Conservation (phyloP, 2,888 invertebrate genomes). For the Oscheius sp. region DNA sequence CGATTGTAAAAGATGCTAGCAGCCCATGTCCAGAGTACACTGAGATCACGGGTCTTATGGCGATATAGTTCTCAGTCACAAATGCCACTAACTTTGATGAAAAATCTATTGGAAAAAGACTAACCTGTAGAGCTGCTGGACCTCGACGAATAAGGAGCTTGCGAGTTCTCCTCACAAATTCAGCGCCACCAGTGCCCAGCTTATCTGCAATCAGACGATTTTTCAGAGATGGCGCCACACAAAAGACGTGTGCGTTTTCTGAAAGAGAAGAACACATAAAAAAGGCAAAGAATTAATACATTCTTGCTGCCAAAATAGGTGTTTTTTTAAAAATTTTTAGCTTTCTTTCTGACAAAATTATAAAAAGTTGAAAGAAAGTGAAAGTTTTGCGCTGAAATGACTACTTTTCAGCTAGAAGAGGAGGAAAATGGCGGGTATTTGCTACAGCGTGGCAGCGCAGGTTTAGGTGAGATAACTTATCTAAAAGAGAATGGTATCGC, state of each 20-base stretch:
- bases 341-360: too few species aligned
- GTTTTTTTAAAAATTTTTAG: too few species aligned
- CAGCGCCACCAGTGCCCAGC: slow-evolving; percentile 40
- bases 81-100: background rate
- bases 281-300: background rate
- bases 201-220: slow-evolving; percentile 25
- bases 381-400: too few species aligned
- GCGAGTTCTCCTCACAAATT: slow-evolving; percentile 37
- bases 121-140: slow-evolving; percentile 33
- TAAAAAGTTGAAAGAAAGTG: too few species aligned
- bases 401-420: too few species aligned
- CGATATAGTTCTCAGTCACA: background rate
- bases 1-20: background rate
- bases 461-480: too few species aligned
- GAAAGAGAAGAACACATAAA: background rate
- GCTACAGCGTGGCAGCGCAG: too few species aligned
- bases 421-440: too few species aligned
- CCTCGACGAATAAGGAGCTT: slow-evolving; percentile 31
- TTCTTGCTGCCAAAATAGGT: too few species aligned
- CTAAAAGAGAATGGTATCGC: too few species aligned
- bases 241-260: background rate
- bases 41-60: background rate
- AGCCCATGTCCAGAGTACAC: too few species aligned
- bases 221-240: slow-evolving; percentile 23
- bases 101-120: background rate